Conservation (phyloP, 23 tunicate species). For the Styela plicata region DNA sequence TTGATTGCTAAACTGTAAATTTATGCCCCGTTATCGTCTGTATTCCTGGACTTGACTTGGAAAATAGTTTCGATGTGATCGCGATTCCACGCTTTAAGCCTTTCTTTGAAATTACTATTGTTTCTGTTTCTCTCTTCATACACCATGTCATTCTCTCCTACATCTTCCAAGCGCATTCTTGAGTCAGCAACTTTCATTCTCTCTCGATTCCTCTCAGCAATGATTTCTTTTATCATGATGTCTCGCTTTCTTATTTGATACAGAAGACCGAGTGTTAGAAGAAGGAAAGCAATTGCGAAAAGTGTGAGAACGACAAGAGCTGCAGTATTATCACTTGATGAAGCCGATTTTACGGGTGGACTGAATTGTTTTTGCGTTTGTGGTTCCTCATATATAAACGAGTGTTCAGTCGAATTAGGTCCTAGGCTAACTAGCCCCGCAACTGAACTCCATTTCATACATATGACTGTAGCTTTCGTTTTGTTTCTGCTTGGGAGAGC, state of each 20-base stretch:
- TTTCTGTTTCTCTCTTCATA: background rate
- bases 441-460: slow-evolving; percentile 5
- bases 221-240: background rate
- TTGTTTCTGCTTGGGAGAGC: background rate
- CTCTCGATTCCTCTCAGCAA: background rate
- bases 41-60: too few species aligned
- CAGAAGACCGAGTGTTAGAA: background rate
- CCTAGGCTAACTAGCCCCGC: background rate
- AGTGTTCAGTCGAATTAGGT: background rate
- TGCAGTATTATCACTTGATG: background rate
- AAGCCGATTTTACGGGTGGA: background rate
- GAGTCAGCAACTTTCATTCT: background rate
- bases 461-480: background rate
- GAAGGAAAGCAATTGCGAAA: background rate
- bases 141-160: background rate
- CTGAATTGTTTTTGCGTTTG: background rate
- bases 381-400: background rate
- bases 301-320: background rate
- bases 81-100: background rate
- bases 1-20: too few species aligned
- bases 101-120: background rate
- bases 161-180: background rate
- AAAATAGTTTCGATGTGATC: background rate
- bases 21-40: too few species aligned
- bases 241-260: background rate